Conservation (phyloP, 2,113 vertebrate genomes). For the Onychostruthus taczanowskii region DNA sequence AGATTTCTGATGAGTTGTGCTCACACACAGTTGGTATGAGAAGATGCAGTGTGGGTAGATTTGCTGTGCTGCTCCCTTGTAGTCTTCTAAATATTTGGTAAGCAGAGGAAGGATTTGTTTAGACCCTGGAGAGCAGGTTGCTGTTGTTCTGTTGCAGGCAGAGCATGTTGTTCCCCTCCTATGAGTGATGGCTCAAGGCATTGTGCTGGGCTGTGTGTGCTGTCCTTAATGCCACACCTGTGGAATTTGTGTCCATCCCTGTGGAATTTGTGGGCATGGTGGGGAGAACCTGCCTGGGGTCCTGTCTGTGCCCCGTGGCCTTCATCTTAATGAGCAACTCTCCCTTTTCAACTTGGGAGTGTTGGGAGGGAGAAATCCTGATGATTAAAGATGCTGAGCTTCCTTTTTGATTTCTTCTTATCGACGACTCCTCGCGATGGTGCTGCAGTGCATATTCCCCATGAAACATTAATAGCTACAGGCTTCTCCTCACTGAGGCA, state of each 20-base stretch:
- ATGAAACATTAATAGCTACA: conserved; percentile 13
- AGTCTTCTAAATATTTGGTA: neutral
- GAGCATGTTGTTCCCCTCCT: neutral
- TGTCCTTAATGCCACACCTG: neutral
- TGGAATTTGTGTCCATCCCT: neutral
- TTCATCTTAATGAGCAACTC: neutral
- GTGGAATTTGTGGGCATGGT: neutral
- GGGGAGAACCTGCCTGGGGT: neutral
- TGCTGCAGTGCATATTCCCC: fast-evolving
- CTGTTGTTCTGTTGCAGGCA: neutral
- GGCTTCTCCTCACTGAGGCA: neutral
- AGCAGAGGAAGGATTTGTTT: neutral
- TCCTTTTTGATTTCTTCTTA: conserved; percentile 18
- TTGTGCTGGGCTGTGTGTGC: neutral
- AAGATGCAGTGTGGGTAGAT: neutral
- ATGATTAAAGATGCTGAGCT: neutral
- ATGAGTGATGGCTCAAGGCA: fast-evolving
- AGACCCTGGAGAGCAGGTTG: neutral
- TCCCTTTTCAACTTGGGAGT: neutral
- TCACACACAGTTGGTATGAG: neutral
- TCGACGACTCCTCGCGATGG: neutral
- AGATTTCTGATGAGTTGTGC: neutral
- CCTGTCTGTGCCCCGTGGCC: neutral
- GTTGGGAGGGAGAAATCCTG: neutral
- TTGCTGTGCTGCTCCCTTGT: neutral